Percentiles rank a stretch among this genome's conserved stretches.
phyloP scores from a whole-genome alignment of 1,140 invertebrate species.

The Danaus melanippus region DNA sequence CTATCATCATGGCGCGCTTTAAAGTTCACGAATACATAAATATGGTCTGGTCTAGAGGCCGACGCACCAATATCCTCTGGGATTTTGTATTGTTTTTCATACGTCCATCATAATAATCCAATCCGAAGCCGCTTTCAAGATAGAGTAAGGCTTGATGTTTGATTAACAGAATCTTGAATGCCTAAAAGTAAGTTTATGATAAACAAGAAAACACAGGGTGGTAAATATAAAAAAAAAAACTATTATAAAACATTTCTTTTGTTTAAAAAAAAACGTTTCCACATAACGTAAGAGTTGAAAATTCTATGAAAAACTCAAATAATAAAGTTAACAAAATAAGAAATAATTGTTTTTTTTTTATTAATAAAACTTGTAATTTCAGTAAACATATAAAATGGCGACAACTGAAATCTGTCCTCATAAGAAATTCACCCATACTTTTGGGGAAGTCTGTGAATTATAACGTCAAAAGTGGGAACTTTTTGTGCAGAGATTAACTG shows the following conservation, averaged over 20 bases:
- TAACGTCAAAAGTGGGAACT: constrained; percentile 50
- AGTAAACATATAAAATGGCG: constrained; percentile 34
- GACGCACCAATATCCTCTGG: too few species aligned
- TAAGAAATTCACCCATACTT: constrained; percentile 58
- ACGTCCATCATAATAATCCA: too few species aligned
- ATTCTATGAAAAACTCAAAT: neutral
- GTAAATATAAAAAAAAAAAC: too few species aligned
- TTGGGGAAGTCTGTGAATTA: constrained; percentile 49
- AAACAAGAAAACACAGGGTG: too few species aligned
- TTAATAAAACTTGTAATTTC: constrained; percentile 1
- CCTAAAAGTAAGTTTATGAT: too few species aligned
- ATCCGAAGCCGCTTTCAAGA: too few species aligned
- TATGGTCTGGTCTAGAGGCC: too few species aligned
- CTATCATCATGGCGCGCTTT: too few species aligned
- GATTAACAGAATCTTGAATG: too few species aligned
- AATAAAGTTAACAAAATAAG: constrained; percentile 44
- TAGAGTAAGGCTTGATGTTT: too few species aligned
- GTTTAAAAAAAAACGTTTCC: neutral
- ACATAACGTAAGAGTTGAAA: constrained; percentile 1
- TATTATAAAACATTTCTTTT: neutral
- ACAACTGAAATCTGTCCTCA: constrained; percentile 48
- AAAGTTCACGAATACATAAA: too few species aligned
- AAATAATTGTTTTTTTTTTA: constrained; percentile 3
- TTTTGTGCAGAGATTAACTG: constrained; percentile 60
- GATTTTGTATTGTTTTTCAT: too few species aligned